Evolutionary conservation across 2,888 invertebrate species (phyloP), one percentile per base, ranked within the genome.

Genomic region (Caenorhabditis japonica): DNA sequence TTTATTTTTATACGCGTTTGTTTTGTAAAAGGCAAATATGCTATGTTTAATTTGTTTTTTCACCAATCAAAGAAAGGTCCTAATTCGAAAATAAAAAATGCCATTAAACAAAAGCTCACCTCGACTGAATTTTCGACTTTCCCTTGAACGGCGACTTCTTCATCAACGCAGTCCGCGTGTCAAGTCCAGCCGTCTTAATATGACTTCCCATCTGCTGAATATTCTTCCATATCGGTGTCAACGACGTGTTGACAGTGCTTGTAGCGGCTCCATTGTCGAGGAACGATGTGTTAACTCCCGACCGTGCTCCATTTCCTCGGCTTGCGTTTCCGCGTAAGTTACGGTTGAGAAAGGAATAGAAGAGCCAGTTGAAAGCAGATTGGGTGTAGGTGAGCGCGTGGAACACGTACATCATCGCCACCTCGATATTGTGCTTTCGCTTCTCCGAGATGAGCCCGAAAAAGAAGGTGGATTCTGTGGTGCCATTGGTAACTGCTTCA

Each of bases 361-460:
- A 86, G 39, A 86, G 78, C 85, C 85, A 86, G 72, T 86, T 86
- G 76, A 87, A 84, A 7, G 87, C 84, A 15, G 79, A 78, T 60
- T 87, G 85, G 2, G 84, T 76, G 64, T 86, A 86, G 12, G 84
- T 84, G 17, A 84, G 68, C n/a, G 84, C 76, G 58, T 87, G 86
- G 2, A 87, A 68, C 25, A 84, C 47, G 72, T 86, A 86, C 77
- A 82, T 75, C 30, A 78, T 25, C 0, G 58, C 68, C 8, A 74
- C 46, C 21, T 68, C 34, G 27, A 73, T 55, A 25, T 73, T 66
- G 25, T 55, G 41, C 23, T 19, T 33, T 0, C 58, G 59, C 27
- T 46, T 53, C 17, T 59, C 52, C 3, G 59, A 52, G 8, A 68
- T 33, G 4, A 68, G 23, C 2, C 47, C 59, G 21, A 59, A 68